Conservation (phyloP, 2,888 invertebrate species). For the Amaurobius ferox region DNA sequence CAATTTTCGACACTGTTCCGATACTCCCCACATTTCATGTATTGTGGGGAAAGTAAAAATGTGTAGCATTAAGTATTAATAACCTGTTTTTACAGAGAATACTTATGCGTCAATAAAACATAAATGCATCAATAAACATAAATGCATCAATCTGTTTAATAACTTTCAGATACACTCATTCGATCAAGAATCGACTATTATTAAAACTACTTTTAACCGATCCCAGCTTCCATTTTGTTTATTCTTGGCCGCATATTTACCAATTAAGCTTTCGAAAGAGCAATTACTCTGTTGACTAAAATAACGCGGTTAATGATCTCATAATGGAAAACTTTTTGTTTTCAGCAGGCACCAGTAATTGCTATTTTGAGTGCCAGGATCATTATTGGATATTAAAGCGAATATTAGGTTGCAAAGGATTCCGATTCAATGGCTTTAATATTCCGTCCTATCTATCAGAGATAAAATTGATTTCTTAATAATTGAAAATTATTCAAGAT, state of each 20-base stretch:
- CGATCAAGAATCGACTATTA: neutral
- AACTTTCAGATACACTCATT: too few relatives aligned
- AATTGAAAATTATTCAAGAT: neutral
- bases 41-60: too few relatives aligned
- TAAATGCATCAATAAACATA: too few relatives aligned
- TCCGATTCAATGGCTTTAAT: conserved; percentile 8
- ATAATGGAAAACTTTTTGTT: conserved; percentile 51
- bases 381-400: conserved; percentile 40
- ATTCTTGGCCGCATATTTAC: conserved; percentile 27
- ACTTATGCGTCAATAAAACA: too few relatives aligned
- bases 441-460: conserved; percentile 2
- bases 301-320: conserved; percentile 42
- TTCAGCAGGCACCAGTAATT: conserved; percentile 35
- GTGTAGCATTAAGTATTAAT: too few relatives aligned
- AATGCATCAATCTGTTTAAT: too few relatives aligned
- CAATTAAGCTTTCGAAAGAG: conserved; percentile 45
- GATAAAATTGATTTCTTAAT: conserved; percentile 1
- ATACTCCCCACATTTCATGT: too few relatives aligned
- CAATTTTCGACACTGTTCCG: too few relatives aligned
- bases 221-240: conserved; percentile 22
- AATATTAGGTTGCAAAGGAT: conserved; percentile 38
- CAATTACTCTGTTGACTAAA: conserved; percentile 56
- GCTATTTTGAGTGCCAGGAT: conserved; percentile 33
- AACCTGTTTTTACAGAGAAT: too few relatives aligned
- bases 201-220: conserved; percentile 23